These are phyloP conservation scores for Neelides folsomi DNA, from an alignment of 2,888 invertebrate genomes.

Conservation along the genomic window DNA sequence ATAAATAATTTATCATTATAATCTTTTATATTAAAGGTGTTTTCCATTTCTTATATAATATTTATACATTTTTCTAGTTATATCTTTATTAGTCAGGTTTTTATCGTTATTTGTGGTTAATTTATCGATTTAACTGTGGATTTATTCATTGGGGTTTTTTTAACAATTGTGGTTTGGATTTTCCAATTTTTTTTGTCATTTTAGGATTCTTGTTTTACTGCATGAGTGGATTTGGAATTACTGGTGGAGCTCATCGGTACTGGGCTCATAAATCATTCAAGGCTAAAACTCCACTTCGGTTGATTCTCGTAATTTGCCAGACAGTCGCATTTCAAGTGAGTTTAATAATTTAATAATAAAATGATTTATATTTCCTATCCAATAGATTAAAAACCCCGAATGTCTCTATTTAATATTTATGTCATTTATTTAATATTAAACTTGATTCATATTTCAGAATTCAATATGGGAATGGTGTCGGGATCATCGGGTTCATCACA, in stretches of 20 bases:
- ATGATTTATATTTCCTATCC: neutral
- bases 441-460: constrained; percentile 47
- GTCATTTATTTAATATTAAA: too few species aligned
- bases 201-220: constrained; percentile 65
- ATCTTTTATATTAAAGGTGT: too few species aligned
- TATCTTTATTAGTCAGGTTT: neutral
- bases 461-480: constrained; percentile 75
- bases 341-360: constrained; percentile 10
- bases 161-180: neutral
- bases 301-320: constrained; percentile 67
- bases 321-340: constrained; percentile 79
- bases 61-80: too few species aligned
- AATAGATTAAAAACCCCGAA: neutral
- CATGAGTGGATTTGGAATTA: constrained; percentile 75
- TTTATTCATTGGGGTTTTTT: neutral
- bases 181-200: constrained; percentile 18
- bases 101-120: neutral
- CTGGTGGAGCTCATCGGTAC: constrained; percentile 92
- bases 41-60: too few species aligned
- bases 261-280: constrained; percentile 96
- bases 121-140: neutral
- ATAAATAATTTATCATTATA: too few species aligned
- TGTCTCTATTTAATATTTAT: neutral
- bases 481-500: constrained; percentile 76
- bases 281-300: constrained; percentile 74